phyloP scores from a whole-genome alignment of 2,888 invertebrate genomes.

The Antheraea assamensis region DNA sequence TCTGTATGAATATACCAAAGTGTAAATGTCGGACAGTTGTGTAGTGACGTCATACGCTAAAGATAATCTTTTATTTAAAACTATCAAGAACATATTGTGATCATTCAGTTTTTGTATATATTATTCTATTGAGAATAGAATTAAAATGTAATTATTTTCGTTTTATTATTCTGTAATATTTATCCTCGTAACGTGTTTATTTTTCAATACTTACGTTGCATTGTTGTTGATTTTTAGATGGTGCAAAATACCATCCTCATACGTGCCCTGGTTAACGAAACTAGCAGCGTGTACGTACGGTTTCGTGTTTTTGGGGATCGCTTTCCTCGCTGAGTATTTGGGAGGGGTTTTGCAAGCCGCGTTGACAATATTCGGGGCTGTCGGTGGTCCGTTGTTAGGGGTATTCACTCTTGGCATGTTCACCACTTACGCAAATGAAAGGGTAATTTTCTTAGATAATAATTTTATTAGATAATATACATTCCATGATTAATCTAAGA shows the following conservation, averaged over 20 bases:
- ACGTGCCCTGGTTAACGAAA: slow-evolving; percentile 83
- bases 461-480: slow-evolving; percentile 28
- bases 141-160: too few relatives aligned
- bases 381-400: slow-evolving; percentile 93
- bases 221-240: slow-evolving; percentile 48
- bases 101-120: too few relatives aligned
- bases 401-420: slow-evolving; percentile 94
- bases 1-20: too few relatives aligned
- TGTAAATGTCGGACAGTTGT: too few relatives aligned
- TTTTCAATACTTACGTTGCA: neutral
- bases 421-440: slow-evolving; percentile 87
- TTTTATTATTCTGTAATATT: too few relatives aligned
- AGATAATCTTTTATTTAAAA: too few relatives aligned
- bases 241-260: slow-evolving; percentile 54
- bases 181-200: neutral
- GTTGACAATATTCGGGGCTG: slow-evolving; percentile 92
- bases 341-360: slow-evolving; percentile 95
- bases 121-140: too few relatives aligned
- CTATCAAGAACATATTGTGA: too few relatives aligned
- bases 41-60: too few relatives aligned
- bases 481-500: neutral
- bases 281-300: slow-evolving; percentile 88
- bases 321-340: slow-evolving; percentile 91
- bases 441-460: slow-evolving; percentile 58
- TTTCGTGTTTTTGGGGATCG: slow-evolving; percentile 88